Evolutionary conservation across 2,113 vertebrate species (phyloP).

Genomic region (Poeciliopsis occidentalis): DNA sequence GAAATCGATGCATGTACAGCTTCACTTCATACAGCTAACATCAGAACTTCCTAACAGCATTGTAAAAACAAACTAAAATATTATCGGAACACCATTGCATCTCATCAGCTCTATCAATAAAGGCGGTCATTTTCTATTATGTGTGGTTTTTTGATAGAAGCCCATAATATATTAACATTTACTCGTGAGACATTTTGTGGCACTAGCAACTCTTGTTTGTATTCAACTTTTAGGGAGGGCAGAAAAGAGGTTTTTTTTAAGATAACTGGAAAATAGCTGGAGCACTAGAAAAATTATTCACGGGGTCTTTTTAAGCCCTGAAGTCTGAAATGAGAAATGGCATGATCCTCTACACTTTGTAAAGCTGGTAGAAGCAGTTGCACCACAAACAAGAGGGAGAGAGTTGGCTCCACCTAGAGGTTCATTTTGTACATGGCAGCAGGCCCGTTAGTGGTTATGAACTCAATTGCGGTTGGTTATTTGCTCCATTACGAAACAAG

Average conservation of each 20-base stretch:
- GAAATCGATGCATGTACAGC: too few species aligned
- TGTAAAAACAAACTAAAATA: too few species aligned
- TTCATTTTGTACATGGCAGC: neutral
- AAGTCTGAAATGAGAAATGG: neutral
- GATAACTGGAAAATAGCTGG: neutral
- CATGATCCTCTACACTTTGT: neutral
- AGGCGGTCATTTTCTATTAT: neutral
- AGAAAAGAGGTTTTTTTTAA: neutral
- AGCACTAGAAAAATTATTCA: neutral
- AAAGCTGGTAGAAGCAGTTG: neutral
- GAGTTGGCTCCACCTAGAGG: slow-evolving; percentile 39
- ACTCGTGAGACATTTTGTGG: too few species aligned
- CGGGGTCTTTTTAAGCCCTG: neutral
- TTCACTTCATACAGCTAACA: too few species aligned
- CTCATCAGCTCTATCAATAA: too few species aligned
- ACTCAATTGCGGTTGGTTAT: neutral
- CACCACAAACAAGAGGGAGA: neutral
- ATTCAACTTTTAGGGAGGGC: neutral
- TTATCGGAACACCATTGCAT: too few species aligned
- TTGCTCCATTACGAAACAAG: too few species aligned
- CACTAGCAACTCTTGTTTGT: neutral
- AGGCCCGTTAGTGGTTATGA: neutral
- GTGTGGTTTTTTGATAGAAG: neutral
- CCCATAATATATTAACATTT: neutral
- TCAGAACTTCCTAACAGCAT: too few species aligned